These are phyloP conservation scores for Lepidocolaptes lacrymiger DNA, from an alignment of 2,797 vertebrate species.

Conservation along the genomic window DNA sequence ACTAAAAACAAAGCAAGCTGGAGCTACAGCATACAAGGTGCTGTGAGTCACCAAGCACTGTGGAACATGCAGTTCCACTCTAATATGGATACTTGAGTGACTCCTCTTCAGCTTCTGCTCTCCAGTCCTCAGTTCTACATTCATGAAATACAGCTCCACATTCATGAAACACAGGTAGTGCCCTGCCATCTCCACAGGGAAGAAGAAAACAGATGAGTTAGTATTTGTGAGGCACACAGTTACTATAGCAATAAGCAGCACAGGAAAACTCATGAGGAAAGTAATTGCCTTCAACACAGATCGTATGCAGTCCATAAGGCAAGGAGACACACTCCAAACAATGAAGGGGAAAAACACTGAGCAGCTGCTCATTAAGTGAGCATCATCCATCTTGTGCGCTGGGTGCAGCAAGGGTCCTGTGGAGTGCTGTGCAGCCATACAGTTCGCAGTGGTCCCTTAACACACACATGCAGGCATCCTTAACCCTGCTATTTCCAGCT, in stretches of 20 bases:
- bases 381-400: conserved; percentile 3
- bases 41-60: neutral
- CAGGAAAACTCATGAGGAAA: conserved; percentile 30
- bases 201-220: conserved; percentile 5
- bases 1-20: neutral
- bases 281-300: conserved; percentile 6
- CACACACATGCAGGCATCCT: neutral
- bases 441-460: neutral
- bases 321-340: neutral
- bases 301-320: conserved; percentile 11
- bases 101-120: neutral
- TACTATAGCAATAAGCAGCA: conserved; percentile 56
- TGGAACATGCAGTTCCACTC: neutral
- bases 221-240: conserved; percentile 35
- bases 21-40: neutral
- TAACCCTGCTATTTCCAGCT: neutral
- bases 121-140: neutral
- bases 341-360: neutral
- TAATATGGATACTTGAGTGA: neutral
- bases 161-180: neutral
- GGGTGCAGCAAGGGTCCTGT: neutral
- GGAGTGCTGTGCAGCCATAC: neutral
- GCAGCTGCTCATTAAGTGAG: conserved; percentile 35
- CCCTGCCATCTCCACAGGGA: neutral
- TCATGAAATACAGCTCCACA: neutral